Conservation (phyloP, 1,140 invertebrate species). For the Tetramorium parvispinum region DNA sequence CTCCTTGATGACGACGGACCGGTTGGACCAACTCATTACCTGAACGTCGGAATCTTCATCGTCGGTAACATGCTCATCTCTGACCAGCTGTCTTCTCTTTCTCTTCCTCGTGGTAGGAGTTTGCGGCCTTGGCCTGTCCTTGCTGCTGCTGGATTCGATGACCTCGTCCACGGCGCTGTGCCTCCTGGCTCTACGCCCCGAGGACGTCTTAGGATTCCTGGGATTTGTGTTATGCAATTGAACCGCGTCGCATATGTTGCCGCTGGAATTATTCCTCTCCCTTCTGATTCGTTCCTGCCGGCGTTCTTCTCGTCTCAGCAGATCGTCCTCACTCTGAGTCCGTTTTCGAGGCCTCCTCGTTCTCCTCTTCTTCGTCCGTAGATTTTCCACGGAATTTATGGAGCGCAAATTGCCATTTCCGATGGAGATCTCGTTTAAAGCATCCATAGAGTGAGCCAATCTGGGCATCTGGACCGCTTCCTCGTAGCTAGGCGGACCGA, state of each 20-base stretch:
- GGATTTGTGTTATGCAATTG: slow-evolving; percentile 1
- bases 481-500: slow-evolving; percentile 90
- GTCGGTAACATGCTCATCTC: slow-evolving; percentile 79
- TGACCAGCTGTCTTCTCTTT: slow-evolving; percentile 58
- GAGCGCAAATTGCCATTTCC: slow-evolving; percentile 54
- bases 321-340: slow-evolving; percentile 80
- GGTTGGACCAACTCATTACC: not conserved
- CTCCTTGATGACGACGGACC: slow-evolving; percentile 74
- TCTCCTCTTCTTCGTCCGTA: slow-evolving; percentile 78
- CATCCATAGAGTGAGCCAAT: slow-evolving; percentile 81
- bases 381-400: slow-evolving; percentile 80
- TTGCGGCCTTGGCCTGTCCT: slow-evolving; percentile 69
- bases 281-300: slow-evolving; percentile 69
- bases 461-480: slow-evolving; percentile 91
- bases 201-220: slow-evolving; percentile 21
- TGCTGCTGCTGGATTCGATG: slow-evolving; percentile 65
- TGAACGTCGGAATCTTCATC: slow-evolving; percentile 83
- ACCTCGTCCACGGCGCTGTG: slow-evolving; percentile 58
- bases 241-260: slow-evolving; percentile 15
- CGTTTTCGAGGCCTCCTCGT: slow-evolving; percentile 75
- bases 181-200: slow-evolving; percentile 16
- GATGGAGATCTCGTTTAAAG: slow-evolving; percentile 68
- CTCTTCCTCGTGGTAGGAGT: slow-evolving; percentile 75
- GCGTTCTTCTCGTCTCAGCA: slow-evolving; percentile 77
- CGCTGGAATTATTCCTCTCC: slow-evolving; percentile 57